phyloP scores from a whole-genome alignment of 2,888 invertebrate genomes.

The Melanotus villosus region DNA sequence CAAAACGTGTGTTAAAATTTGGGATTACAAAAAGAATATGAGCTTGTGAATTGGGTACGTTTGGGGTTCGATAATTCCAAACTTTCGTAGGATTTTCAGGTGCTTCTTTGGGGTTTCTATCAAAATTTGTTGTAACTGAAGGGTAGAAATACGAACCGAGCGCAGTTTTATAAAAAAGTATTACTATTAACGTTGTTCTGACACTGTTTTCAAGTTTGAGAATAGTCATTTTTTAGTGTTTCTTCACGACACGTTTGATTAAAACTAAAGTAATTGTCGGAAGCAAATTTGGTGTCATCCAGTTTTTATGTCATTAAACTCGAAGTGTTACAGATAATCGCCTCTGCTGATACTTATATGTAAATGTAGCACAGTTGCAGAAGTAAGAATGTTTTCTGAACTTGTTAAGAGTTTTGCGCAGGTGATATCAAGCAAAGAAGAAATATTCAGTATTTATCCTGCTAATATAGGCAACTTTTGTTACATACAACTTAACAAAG shows the following conservation, averaged over 20 bases:
- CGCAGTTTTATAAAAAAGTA: too few species aligned
- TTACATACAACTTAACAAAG: too few species aligned
- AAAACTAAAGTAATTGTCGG: background rate
- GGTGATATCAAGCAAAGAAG: too few species aligned
- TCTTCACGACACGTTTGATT: background rate
- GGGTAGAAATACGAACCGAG: too few species aligned
- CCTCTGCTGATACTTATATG: background rate
- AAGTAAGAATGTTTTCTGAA: too few species aligned
- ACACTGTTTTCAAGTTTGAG: background rate
- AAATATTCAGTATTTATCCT: too few species aligned
- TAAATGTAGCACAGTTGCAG: slow-evolving; percentile 3
- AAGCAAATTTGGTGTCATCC: slow-evolving; percentile 6
- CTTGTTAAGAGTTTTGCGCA: too few species aligned
- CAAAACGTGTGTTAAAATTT: slow-evolving; percentile 16
- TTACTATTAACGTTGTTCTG: too few species aligned
- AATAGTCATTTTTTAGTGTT: background rate
- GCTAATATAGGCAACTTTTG: too few species aligned
- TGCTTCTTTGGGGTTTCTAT: background rate
- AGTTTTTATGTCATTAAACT: slow-evolving; percentile 13
- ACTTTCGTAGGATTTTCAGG: background rate
- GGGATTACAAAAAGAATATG: background rate
- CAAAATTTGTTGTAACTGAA: too few species aligned
- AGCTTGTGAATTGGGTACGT: background rate
- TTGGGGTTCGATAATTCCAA: background rate
- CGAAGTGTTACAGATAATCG: slow-evolving; percentile 12